Evolutionary conservation across 1,140 invertebrate species (phyloP), one percentile per base, ranked within the genome.

Genomic region (Pygmarrhopalites habei): DNA sequence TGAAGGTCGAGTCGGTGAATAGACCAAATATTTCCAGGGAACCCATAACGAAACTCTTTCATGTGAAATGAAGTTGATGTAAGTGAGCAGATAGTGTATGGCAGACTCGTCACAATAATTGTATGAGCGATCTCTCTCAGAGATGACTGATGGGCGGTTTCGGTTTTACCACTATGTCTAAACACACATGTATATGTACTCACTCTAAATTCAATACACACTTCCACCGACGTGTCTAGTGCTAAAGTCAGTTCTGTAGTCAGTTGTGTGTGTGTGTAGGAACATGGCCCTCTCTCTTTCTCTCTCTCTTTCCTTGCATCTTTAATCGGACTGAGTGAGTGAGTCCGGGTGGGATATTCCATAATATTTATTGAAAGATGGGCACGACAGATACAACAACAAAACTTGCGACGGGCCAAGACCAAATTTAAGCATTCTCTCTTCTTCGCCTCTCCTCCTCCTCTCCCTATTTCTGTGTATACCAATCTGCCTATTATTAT

Each of bases 341-440:
- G 35, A 7, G 55, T 46, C 47, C 56, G 62, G 53, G 62, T 64
- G 62, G 56, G 62, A 62, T 46, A 26, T 28, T 52, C 39, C 32
- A n/a, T 49, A 64, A 64, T 64, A 58, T 64, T 64, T 59, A 60
- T 64, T 64, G 64, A 65, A 65, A 65, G 64, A 65, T 65, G 51
- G 64, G 58, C 64, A 60, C 29, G 64, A 65, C 58, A 23, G 62
- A 64, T 64, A 64, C 21, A 39, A 25, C 44, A n/a, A 5, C 17
- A 5, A 47, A 7, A 25, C 44, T 47, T 19, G 44, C 15, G 49
- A 52, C 25, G 25, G 21, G 4, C 23, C 49, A 52, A 4, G 23
- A 7, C 3, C 15, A 28, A 17, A 25, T 52, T 26, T 25, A 10
- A n/a, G 23, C 44, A 5, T 21, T 47, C 17, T 21, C 17, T n/a